These are phyloP conservation scores for Salvator merianae DNA, from an alignment of 2,113 vertebrate species.

Conservation along the genomic window DNA sequence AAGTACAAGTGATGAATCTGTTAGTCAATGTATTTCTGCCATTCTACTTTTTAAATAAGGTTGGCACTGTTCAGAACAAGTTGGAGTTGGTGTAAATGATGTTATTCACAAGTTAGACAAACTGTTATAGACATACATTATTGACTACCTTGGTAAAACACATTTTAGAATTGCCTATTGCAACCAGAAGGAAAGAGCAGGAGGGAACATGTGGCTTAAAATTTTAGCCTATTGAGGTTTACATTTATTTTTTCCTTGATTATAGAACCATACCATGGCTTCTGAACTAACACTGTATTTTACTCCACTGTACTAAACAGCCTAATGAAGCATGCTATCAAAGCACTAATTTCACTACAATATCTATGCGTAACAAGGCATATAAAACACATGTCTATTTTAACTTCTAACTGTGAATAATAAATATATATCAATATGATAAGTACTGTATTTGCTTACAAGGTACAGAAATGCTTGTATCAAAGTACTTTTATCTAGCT, in stretches of 20 bases:
- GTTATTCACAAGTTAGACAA: conserved; percentile 10
- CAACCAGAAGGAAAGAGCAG: background rate
- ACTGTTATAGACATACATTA: background rate
- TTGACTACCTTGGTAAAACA: conserved; percentile 8
- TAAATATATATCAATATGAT: background rate
- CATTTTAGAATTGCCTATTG: background rate
- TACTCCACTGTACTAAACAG: background rate
- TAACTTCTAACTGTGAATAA: background rate
- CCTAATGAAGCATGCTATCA: background rate
- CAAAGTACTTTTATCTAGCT: conserved; percentile 16
- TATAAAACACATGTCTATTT: conserved; percentile 16
- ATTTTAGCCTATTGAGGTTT: background rate
- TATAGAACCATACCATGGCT: background rate
- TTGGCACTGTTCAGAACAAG: background rate
- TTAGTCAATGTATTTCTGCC: background rate
- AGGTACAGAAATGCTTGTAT: conserved; percentile 17
- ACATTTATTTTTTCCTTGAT: conserved; percentile 1
- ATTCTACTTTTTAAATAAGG: background rate
- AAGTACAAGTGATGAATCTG: background rate
- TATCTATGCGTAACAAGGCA: background rate
- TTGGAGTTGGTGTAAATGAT: background rate
- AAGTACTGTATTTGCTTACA: conserved; percentile 15
- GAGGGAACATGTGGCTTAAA: background rate
- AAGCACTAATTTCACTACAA: background rate
- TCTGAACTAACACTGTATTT: background rate